phyloP scores from a whole-genome alignment of 1,140 invertebrate genomes.

The Zeugodacus cucurbitae region DNA sequence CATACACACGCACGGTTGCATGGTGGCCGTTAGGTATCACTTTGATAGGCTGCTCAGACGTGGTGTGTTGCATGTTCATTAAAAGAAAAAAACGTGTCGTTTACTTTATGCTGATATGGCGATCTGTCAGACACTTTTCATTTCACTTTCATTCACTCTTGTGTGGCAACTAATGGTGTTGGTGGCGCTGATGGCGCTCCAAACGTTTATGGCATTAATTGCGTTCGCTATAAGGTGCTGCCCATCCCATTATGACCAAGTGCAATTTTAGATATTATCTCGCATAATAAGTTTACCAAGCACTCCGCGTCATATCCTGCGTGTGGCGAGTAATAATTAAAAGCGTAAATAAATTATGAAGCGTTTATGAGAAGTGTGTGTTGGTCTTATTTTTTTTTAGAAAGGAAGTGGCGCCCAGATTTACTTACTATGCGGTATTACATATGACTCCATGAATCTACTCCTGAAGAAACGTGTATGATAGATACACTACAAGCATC shows the following conservation, averaged over 20 bases:
- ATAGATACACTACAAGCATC: too few relatives aligned
- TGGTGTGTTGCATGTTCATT: constrained; percentile 1
- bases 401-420: neutral
- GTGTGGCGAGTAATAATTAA: neutral
- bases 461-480: too few relatives aligned
- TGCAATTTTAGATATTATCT: constrained; percentile 3
- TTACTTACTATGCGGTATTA: too few relatives aligned
- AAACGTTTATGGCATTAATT: neutral
- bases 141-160: neutral
- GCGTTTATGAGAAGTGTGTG: neutral
- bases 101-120: neutral
- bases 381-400: neutral
- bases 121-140: neutral
- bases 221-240: neutral
- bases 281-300: neutral
- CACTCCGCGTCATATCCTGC: neutral
- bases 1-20: neutral
- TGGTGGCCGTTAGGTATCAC: neutral
- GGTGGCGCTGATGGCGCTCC: neutral
- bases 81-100: neutral
- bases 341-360: neutral
- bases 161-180: neutral
- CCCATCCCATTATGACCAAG: neutral
- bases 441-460: too few relatives aligned
- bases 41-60: neutral